Conservation (phyloP, 2,888 invertebrate genomes). For the Drosophila prostipennis region DNA sequence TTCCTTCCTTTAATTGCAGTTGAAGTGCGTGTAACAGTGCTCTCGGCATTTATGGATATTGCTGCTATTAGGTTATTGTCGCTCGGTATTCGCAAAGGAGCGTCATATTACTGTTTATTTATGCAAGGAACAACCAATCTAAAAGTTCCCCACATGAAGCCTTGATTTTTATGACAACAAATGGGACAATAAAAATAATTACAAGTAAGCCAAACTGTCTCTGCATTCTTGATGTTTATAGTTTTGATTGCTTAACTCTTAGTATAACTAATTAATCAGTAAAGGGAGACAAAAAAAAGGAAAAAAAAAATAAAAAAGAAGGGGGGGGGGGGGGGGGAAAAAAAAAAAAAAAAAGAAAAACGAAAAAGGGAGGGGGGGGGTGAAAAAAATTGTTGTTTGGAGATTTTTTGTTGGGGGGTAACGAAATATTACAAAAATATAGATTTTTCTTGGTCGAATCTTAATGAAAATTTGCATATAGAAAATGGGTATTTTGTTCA, state of each 20-base stretch:
- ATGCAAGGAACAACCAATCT: conserved; percentile 38
- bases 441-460: background rate
- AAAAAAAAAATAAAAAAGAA: too few relatives aligned
- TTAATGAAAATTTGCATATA: too few relatives aligned
- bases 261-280: background rate
- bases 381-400: too few relatives aligned
- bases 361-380: too few relatives aligned
- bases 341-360: too few relatives aligned
- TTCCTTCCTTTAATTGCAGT: conserved; percentile 56
- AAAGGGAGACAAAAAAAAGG: too few relatives aligned
- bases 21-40: conserved; percentile 73
- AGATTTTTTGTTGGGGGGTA: too few relatives aligned
- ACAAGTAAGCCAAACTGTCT: background rate
- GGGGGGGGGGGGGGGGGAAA: too few relatives aligned
- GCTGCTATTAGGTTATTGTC: conserved; percentile 34
- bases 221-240: background rate
- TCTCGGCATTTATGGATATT: conserved; percentile 61
- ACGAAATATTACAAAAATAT: too few relatives aligned
- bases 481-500: too few relatives aligned
- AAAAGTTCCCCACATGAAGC: conserved; percentile 1
- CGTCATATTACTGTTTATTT: conserved; percentile 37
- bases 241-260: background rate
- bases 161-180: conserved; percentile 10
- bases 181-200: conserved; percentile 7
- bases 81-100: conserved; percentile 1